These are phyloP conservation scores for Thrips palmi DNA, from an alignment of 1,140 invertebrate genomes.

Conservation along the genomic window DNA sequence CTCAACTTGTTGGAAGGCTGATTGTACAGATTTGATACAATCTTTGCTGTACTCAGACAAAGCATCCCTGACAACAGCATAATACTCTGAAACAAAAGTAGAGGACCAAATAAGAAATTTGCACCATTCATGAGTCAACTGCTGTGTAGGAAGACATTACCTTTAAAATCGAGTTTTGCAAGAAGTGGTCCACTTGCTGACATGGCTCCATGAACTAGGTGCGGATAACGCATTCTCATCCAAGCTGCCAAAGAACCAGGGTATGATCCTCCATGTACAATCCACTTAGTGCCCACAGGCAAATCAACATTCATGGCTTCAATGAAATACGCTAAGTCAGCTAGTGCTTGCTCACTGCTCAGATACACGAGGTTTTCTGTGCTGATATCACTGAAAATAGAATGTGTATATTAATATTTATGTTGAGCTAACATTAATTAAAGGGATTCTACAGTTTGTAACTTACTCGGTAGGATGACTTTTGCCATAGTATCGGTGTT, in stretches of 20 bases:
- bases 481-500: constrained; percentile 88
- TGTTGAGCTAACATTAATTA: neutral
- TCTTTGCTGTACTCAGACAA: constrained; percentile 36
- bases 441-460: neutral
- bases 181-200: constrained; percentile 76
- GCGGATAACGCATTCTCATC: constrained; percentile 76
- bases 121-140: neutral
- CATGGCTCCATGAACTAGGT: constrained; percentile 66
- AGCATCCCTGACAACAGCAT: constrained; percentile 47
- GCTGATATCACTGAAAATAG: constrained; percentile 45
- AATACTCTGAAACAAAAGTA: constrained; percentile 44
- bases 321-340: constrained; percentile 72
- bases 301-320: constrained; percentile 47
- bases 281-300: constrained; percentile 51
- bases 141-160: constrained; percentile 23
- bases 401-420: constrained; percentile 5
- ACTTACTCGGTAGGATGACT: constrained; percentile 64
- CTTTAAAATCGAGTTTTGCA: constrained; percentile 65
- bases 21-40: constrained; percentile 41
- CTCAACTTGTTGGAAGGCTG: constrained; percentile 42
- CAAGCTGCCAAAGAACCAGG: constrained; percentile 80
- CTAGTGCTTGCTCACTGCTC: constrained; percentile 71
- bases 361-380: constrained; percentile 60
- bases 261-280: constrained; percentile 86
- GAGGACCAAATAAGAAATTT: neutral